phyloP scores from a whole-genome alignment of 2,113 vertebrate species.

The Eclectus roratus region DNA sequence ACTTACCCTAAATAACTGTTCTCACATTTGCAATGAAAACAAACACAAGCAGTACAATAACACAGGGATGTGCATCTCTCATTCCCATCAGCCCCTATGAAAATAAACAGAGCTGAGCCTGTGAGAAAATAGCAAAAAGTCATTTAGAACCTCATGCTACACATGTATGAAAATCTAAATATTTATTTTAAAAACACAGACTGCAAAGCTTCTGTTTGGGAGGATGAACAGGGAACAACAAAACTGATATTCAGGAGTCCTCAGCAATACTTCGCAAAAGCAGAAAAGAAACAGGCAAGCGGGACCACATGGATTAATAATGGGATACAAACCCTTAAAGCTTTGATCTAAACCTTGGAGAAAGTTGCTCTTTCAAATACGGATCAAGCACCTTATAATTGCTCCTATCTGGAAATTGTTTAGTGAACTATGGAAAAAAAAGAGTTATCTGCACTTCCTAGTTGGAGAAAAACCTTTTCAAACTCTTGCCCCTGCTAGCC shows the following conservation, averaged over 20 bases:
- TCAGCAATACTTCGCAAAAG: neutral
- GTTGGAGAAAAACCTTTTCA: neutral
- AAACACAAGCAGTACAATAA: conserved; percentile 65
- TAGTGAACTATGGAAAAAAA: neutral
- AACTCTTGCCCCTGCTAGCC: neutral
- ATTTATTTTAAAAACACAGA: conserved; percentile 66
- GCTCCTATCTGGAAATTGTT: neutral
- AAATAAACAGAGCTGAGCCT: conserved; percentile 71
- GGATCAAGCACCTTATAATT: neutral
- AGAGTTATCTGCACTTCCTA: neutral
- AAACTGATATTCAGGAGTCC: neutral
- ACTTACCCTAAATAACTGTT: conserved; percentile 30
- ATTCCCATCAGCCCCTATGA: conserved; percentile 49
- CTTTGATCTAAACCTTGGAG: neutral
- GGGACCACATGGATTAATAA: neutral
- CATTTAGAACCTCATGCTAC: neutral
- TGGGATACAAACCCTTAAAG: neutral
- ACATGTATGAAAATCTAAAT: conserved; percentile 46
- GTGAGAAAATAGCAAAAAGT: conserved; percentile 67
- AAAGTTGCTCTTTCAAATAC: neutral
- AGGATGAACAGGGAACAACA: neutral
- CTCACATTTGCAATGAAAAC: conserved; percentile 73
- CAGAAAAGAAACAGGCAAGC: neutral
- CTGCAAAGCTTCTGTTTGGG: neutral
- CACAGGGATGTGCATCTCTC: conserved; percentile 48